A percentile compares a stretch with the other conserved stretches of the same genome.
phyloP scores from a whole-genome alignment of 2,888 invertebrate species.

The Caenorhabditis afra region DNA sequence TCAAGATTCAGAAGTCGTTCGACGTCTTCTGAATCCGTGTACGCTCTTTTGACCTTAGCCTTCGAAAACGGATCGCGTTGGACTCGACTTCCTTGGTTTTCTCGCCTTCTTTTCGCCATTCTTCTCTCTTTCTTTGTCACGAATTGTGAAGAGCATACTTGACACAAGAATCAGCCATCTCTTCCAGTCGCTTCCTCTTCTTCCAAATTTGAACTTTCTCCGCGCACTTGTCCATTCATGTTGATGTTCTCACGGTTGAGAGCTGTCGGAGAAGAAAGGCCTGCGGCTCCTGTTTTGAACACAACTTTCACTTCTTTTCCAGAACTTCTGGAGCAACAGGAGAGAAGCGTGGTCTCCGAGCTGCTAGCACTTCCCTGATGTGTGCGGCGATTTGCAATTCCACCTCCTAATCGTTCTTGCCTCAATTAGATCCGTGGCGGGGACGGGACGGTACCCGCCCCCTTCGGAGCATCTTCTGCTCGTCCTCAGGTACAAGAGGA shows the following conservation, averaged over 20 bases:
- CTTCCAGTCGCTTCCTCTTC: background rate
- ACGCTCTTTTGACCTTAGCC: constrained; percentile 6
- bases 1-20: background rate
- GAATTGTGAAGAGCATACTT: constrained; percentile 13
- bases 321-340: constrained; percentile 1
- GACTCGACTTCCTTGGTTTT: constrained; percentile 6
- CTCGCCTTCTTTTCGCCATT: constrained; percentile 6
- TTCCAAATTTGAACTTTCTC: constrained; percentile 18
- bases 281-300: constrained; percentile 27
- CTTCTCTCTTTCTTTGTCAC: constrained; percentile 10
- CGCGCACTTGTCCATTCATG: constrained; percentile 17
- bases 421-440: constrained; percentile 17
- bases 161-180: constrained; percentile 10
- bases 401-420: constrained; percentile 41
- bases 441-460: constrained; percentile 9
- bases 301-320: background rate
- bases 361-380: constrained; percentile 29
- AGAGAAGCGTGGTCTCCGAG: constrained; percentile 10
- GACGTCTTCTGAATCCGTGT: background rate
- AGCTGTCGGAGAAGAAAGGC: constrained; percentile 12
- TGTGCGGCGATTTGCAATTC: constrained; percentile 22
- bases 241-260: constrained; percentile 51
- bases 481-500: background rate
- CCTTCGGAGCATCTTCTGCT: constrained; percentile 19
- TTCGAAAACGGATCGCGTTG: constrained; percentile 2